phyloP scores from a whole-genome alignment of 2,797 vertebrate species.

The Scyliorhinus canicula region DNA sequence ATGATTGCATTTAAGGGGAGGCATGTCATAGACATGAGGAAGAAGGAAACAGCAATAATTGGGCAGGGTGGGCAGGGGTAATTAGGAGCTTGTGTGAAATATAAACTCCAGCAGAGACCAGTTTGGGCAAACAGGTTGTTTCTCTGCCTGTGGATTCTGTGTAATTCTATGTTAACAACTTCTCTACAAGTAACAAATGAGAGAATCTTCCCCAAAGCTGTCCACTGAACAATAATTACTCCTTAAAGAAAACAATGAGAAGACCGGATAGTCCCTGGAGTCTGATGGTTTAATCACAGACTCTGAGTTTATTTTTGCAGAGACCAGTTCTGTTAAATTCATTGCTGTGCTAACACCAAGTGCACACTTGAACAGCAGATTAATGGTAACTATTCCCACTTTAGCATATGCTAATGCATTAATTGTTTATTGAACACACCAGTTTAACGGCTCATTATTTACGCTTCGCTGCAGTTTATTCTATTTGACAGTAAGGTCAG shows the following conservation, averaged over 20 bases:
- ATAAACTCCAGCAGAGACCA: neutral
- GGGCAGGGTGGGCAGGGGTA: neutral
- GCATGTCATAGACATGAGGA: neutral
- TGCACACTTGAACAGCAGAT: neutral
- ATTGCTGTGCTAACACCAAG: neutral
- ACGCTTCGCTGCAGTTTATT: neutral
- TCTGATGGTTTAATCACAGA: slow-evolving; percentile 4
- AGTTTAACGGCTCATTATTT: neutral
- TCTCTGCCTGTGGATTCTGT: neutral
- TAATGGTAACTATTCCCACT: neutral
- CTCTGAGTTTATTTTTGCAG: neutral
- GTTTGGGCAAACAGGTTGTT: neutral
- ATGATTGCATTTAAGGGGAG: neutral
- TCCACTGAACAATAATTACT: slow-evolving; percentile 2
- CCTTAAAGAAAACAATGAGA: neutral
- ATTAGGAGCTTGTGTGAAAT: neutral
- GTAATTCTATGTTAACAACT: neutral
- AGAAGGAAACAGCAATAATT: neutral
- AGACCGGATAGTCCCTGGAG: neutral
- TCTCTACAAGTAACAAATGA: neutral
- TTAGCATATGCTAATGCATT: neutral
- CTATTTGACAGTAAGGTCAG: neutral
- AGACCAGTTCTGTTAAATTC: neutral
- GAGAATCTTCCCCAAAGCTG: slow-evolving; percentile 1
- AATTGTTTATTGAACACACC: neutral